These are phyloP conservation scores for Cephus cinctus DNA, from an alignment of 1,140 invertebrate species.

Conservation along the genomic window DNA sequence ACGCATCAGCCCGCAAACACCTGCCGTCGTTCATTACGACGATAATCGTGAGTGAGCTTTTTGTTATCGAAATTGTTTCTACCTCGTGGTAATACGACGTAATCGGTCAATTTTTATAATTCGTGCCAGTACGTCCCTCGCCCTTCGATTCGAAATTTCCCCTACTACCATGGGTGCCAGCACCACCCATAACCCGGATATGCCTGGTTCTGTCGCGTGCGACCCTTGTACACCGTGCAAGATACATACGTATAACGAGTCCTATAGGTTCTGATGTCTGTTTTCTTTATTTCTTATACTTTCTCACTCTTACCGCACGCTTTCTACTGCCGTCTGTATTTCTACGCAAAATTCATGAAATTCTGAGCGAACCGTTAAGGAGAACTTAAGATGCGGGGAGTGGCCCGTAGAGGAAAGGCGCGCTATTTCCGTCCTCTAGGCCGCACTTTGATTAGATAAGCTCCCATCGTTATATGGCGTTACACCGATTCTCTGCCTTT, in stretches of 20 bases:
- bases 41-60: slow-evolving; percentile 41
- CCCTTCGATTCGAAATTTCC: background rate
- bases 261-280: background rate
- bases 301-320: too few relatives aligned
- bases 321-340: too few relatives aligned
- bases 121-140: background rate
- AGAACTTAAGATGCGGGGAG: slow-evolving; percentile 36
- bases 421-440: slow-evolving; percentile 40
- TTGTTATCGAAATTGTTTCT: slow-evolving; percentile 38
- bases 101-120: slow-evolving; percentile 1
- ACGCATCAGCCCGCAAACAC: slow-evolving; percentile 33
- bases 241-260: background rate
- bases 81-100: background rate
- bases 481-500: background rate
- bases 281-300: too few relatives aligned
- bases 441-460: slow-evolving; percentile 47
- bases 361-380: slow-evolving; percentile 21
- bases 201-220: too few relatives aligned
- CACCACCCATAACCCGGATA: too few relatives aligned
- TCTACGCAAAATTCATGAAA: too few relatives aligned
- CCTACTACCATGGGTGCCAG: too few relatives aligned
- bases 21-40: slow-evolving; percentile 44
- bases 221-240: background rate
- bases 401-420: slow-evolving; percentile 34
- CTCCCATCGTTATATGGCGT: slow-evolving; percentile 16